Evolutionary conservation across 2,113 vertebrate genomes (phyloP).

Genomic region (Pelobates fuscus): DNA sequence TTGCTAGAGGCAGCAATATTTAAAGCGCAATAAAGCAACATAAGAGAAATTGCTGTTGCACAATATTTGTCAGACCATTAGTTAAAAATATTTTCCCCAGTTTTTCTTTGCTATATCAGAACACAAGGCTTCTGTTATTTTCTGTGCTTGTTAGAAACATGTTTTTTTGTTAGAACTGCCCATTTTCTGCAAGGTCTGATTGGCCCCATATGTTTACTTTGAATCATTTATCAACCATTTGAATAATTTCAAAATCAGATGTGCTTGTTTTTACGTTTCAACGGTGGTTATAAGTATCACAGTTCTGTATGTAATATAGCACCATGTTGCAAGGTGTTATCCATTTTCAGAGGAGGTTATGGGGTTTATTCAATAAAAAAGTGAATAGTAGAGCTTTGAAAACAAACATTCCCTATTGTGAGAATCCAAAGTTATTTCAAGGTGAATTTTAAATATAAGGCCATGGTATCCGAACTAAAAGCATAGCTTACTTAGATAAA

Average conservation of each 20-base stretch:
- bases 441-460: too few relatives aligned
- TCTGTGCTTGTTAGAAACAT: not conserved
- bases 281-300: too few relatives aligned
- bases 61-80: constrained; percentile 64
- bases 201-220: not conserved
- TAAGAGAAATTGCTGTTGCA: constrained; percentile 58
- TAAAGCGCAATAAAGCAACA: not conserved
- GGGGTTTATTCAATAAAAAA: too few relatives aligned
- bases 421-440: too few relatives aligned
- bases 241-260: not conserved
- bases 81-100: constrained; percentile 61
- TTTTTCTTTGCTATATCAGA: constrained; percentile 56
- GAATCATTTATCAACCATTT: not conserved
- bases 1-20: constrained; percentile 7
- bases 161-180: not conserved
- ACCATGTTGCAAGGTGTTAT: too few relatives aligned
- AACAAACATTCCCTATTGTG: too few relatives aligned
- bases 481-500: too few relatives aligned
- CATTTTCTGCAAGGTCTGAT: constrained; percentile 8
- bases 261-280: not conserved
- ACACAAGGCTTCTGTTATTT: constrained; percentile 27
- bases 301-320: too few relatives aligned
- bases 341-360: too few relatives aligned
- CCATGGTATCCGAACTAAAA: too few relatives aligned
- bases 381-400: too few relatives aligned